These are phyloP conservation scores for Chalcosyrphus nemorum DNA, from an alignment of 2,888 invertebrate species.

Conservation along the genomic window DNA sequence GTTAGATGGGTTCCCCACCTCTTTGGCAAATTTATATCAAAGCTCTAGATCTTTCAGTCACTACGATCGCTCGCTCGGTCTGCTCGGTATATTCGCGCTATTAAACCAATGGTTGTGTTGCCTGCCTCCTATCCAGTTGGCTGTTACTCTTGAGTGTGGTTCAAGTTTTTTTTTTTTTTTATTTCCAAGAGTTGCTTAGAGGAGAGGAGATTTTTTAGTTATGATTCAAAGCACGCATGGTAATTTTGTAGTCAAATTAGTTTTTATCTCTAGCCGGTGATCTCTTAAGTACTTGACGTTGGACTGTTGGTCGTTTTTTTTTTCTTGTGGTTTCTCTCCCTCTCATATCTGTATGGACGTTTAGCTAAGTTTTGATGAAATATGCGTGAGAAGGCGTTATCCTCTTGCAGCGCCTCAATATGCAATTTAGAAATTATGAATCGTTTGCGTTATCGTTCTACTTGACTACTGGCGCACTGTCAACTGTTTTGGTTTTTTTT, in stretches of 20 bases:
- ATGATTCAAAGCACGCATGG: conserved; percentile 71
- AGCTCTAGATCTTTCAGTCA: conserved; percentile 68
- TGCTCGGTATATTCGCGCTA: conserved; percentile 21
- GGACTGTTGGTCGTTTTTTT: conserved; percentile 16
- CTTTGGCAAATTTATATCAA: conserved; percentile 59
- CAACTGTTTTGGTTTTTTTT: too few relatives aligned
- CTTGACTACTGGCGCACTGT: conserved; percentile 62
- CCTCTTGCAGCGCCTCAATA: conserved; percentile 53
- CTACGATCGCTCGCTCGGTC: conserved; percentile 3
- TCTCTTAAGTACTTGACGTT: conserved; percentile 61
- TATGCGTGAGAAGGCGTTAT: conserved; percentile 71
- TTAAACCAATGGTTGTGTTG: conserved; percentile 6
- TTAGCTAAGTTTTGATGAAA: conserved; percentile 48
- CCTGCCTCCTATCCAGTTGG: neutral
- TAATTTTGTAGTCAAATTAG: conserved; percentile 73
- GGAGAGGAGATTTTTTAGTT: conserved; percentile 66
- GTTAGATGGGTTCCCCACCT: conserved; percentile 1
- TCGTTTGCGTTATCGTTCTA: conserved; percentile 58
- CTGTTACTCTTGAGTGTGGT: conserved; percentile 44
- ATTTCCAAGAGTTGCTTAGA: conserved; percentile 50
- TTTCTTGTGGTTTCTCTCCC: conserved; percentile 6
- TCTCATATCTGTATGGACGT: conserved; percentile 5
- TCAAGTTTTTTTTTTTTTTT: conserved; percentile 50
- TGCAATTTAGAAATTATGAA: conserved; percentile 65
- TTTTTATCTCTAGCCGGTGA: conserved; percentile 70